Conservation (phyloP, 2,888 invertebrate genomes). For the Agrochola circellaris region DNA sequence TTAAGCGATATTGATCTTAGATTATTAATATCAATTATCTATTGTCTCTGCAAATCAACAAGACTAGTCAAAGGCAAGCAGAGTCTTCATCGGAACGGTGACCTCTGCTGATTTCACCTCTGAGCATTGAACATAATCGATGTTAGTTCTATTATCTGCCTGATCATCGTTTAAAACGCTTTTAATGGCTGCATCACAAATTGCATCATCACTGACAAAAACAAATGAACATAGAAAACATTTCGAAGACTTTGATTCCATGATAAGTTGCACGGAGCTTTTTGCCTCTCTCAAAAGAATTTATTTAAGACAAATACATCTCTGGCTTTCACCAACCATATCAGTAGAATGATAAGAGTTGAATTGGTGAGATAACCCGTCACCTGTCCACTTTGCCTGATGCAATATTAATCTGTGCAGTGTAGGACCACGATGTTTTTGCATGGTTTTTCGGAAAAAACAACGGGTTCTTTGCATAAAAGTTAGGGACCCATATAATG, state of each 20-base stretch:
- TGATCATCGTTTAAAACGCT: too few species aligned
- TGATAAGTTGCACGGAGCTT: neutral
- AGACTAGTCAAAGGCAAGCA: neutral
- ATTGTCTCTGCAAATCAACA: neutral
- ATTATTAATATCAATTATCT: neutral
- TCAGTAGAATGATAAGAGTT: slow-evolving; percentile 30
- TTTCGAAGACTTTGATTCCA: neutral
- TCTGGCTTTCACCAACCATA: neutral
- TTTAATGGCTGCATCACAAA: slow-evolving; percentile 2
- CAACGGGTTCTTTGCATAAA: too few species aligned
- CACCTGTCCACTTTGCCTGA: slow-evolving; percentile 12
- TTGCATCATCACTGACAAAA: neutral
- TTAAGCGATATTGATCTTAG: neutral
- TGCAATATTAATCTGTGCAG: slow-evolving; percentile 36
- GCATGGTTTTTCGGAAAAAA: slow-evolving; percentile 20
- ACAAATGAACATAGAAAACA: neutral
- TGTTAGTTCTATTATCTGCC: neutral
- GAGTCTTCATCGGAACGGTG: neutral
- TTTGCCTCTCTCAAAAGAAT: neutral
- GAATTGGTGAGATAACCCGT: slow-evolving; percentile 46
- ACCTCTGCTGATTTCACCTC: neutral
- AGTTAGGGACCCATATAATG: too few species aligned
- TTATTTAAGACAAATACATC: neutral
- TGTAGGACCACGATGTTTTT: slow-evolving; percentile 4
- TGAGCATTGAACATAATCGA: neutral